A percentile compares a stretch with the other conserved stretches of the same genome.
Evolutionary conservation across 2,797 vertebrate genomes (phyloP).

Genomic region (Anas acuta): DNA sequence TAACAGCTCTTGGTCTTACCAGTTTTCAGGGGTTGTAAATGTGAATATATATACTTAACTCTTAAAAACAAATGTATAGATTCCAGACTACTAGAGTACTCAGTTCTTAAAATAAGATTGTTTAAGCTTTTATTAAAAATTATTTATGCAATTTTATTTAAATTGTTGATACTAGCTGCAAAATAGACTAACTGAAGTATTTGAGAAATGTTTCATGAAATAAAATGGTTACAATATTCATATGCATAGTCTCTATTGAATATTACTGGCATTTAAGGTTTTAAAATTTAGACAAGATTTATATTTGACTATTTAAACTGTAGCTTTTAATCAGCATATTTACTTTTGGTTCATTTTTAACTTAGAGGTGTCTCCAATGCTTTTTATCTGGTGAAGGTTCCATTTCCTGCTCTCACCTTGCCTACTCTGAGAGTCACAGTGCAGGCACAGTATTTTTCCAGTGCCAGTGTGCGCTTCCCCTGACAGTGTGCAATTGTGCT

Average conservation of each 20-base stretch:
- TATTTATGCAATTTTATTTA: background rate
- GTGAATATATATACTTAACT: background rate
- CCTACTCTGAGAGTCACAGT: background rate
- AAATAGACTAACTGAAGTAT: background rate
- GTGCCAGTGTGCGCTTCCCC: rapidly evolving
- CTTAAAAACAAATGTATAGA: background rate
- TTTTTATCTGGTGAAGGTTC: background rate
- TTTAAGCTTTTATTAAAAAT: background rate
- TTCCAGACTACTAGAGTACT: background rate
- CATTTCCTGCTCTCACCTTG: background rate
- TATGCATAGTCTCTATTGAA: background rate
- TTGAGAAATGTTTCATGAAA: background rate
- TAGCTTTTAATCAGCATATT: background rate
- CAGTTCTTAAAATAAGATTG: background rate
- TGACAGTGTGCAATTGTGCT: background rate
- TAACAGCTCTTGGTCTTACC: background rate
- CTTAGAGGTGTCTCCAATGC: background rate
- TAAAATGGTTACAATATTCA: background rate
- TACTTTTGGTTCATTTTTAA: background rate
- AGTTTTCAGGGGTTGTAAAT: background rate
- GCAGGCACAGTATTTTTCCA: background rate
- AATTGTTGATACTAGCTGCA: background rate
- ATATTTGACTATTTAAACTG: background rate
- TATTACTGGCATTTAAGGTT: background rate
- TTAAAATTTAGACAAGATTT: background rate